phyloP scores from a whole-genome alignment of 2,113 vertebrate species.

The Rhombomys opimus region DNA sequence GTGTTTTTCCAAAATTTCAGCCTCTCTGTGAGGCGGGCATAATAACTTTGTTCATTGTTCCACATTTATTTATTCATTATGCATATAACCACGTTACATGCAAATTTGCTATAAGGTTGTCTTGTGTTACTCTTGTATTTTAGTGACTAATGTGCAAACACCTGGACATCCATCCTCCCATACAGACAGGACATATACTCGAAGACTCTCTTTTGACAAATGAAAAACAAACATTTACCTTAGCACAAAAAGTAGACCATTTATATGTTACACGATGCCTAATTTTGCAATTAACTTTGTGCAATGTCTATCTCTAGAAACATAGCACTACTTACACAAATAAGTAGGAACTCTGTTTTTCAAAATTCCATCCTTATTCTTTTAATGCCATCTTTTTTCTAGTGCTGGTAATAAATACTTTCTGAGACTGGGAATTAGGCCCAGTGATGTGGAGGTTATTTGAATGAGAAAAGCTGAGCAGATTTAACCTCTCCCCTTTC shows the following conservation, averaged over 20 bases:
- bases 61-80: slow-evolving; percentile 59
- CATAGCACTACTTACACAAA: slow-evolving; percentile 70
- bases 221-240: not conserved
- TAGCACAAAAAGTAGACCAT: not conserved
- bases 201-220: slow-evolving; percentile 34
- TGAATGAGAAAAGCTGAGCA: slow-evolving; percentile 19
- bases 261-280: not conserved
- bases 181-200: not conserved
- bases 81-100: not conserved
- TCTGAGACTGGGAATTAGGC: slow-evolving; percentile 37
- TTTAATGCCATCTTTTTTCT: slow-evolving; percentile 53
- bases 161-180: not conserved
- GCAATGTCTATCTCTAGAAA: slow-evolving; percentile 70
- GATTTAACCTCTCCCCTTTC: not conserved
- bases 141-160: slow-evolving; percentile 41
- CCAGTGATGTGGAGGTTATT: not conserved
- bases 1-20: slow-evolving; percentile 54
- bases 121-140: not conserved
- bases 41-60: slow-evolving; percentile 38
- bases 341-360: slow-evolving; percentile 33
- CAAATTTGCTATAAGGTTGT: slow-evolving; percentile 27
- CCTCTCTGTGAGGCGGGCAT: slow-evolving; percentile 44
- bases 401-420: not conserved
- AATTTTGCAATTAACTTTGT: slow-evolving; percentile 55
- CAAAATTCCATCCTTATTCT: slow-evolving; percentile 57